These are phyloP conservation scores for Caenorhabditis virilis DNA, from an alignment of 2,888 invertebrate species.

Conservation along the genomic window DNA sequence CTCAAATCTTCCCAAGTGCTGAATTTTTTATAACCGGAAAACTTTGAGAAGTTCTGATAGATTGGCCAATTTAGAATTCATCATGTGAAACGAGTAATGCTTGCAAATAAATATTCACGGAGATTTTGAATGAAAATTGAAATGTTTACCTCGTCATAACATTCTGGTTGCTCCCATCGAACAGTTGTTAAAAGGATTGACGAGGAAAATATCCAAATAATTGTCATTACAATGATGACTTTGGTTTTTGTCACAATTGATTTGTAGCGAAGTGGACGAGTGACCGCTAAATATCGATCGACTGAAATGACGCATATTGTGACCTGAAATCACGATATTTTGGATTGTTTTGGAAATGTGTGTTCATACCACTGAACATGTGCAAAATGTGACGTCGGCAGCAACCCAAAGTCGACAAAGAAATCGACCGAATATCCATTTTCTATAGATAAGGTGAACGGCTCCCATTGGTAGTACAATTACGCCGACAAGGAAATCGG, in stretches of 20 bases:
- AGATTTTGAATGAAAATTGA: no score
- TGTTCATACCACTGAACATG: slow-evolving; percentile 72
- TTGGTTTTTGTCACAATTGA: slow-evolving; percentile 64
- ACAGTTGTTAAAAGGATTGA: slow-evolving; percentile 65
- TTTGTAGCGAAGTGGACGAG: slow-evolving; percentile 68
- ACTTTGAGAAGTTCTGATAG: no score
- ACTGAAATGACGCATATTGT: slow-evolving; percentile 73
- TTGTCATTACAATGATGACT: slow-evolving; percentile 60
- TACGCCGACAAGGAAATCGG: slow-evolving; percentile 68
- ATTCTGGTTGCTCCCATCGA: slow-evolving; percentile 59
- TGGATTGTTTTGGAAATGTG: no score
- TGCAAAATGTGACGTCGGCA: slow-evolving; percentile 74
- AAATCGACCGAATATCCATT: slow-evolving; percentile 72
- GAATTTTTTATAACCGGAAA: no score
- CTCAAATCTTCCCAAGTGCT: no score
- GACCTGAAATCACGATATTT: slow-evolving; percentile 62
- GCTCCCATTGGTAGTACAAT: slow-evolving; percentile 68
- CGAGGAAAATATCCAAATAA: slow-evolving; percentile 66
- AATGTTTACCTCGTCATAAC: slow-evolving; percentile 61
- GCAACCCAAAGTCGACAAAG: slow-evolving; percentile 74
- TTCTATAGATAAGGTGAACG: slow-evolving; percentile 61
- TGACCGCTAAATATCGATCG: slow-evolving; percentile 69
- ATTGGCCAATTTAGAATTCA: no score
- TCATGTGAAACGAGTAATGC: no score
- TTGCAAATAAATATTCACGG: no score